These are phyloP conservation scores for Peribatodes rhomboidaria DNA, from an alignment of 2,888 invertebrate genomes.

Conservation along the genomic window DNA sequence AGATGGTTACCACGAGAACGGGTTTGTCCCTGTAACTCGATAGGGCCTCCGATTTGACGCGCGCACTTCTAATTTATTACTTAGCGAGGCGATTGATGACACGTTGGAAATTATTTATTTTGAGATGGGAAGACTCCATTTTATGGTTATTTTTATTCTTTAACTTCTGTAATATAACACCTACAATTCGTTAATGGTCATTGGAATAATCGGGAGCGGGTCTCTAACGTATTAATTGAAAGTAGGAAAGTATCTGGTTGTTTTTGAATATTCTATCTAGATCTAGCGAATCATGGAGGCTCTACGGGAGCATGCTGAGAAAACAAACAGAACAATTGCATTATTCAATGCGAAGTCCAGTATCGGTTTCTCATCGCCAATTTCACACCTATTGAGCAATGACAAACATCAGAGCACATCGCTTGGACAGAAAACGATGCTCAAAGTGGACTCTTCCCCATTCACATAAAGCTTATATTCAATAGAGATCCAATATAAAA, in stretches of 20 bases:
- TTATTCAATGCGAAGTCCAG: constrained; percentile 61
- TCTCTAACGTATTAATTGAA: neutral
- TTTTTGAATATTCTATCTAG: constrained; percentile 9
- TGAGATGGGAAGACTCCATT: constrained; percentile 61
- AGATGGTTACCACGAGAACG: constrained; percentile 61
- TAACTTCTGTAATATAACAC: constrained; percentile 67
- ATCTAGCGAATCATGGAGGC: constrained; percentile 5
- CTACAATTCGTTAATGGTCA: constrained; percentile 43
- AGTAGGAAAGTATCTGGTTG: neutral
- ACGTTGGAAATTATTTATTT: constrained; percentile 75
- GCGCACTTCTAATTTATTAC: constrained; percentile 73
- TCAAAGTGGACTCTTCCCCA: constrained; percentile 47
- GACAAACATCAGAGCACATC: constrained; percentile 56
- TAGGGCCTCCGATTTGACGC: constrained; percentile 65
- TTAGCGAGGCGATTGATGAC: constrained; percentile 78
- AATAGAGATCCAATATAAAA: constrained; percentile 36
- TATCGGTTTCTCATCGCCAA: constrained; percentile 67
- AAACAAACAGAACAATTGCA: constrained; percentile 53
- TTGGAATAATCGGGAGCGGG: constrained; percentile 41
- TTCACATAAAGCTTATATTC: neutral
- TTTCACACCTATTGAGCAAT: constrained; percentile 73
- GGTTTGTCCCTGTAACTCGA: constrained; percentile 66
- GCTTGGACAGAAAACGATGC: constrained; percentile 38
- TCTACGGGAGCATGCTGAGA: constrained; percentile 32
- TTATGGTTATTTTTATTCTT: constrained; percentile 66